phyloP scores from a whole-genome alignment of 2,888 invertebrate species.

The Drosophila austrosaltans region DNA sequence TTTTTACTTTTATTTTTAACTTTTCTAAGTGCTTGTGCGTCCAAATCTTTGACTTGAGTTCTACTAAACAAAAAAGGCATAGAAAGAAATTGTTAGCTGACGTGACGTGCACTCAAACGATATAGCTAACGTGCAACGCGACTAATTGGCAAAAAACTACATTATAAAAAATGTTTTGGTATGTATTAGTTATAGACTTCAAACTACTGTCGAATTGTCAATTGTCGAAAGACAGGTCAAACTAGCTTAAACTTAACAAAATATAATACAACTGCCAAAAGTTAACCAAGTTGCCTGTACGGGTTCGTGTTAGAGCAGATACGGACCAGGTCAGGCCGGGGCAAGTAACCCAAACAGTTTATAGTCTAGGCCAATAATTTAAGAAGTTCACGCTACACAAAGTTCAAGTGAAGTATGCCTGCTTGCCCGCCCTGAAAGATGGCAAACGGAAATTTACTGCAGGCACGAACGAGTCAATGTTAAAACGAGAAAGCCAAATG shows the following conservation, averaged over 20 bases:
- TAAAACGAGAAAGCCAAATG: slow-evolving; percentile 1
- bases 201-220: slow-evolving; percentile 60
- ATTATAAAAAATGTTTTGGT: neutral
- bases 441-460: slow-evolving; percentile 78
- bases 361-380: slow-evolving; percentile 70
- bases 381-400: slow-evolving; percentile 78
- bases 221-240: slow-evolving; percentile 60
- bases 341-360: slow-evolving; percentile 47
- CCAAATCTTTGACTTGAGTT: slow-evolving; percentile 1
- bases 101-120: slow-evolving; percentile 14
- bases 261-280: slow-evolving; percentile 61
- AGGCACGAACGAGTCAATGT: slow-evolving; percentile 60
- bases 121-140: slow-evolving; percentile 22
- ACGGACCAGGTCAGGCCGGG: neutral
- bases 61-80: neutral
- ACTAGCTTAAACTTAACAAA: slow-evolving; percentile 60
- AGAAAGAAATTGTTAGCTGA: slow-evolving; percentile 4
- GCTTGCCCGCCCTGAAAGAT: slow-evolving; percentile 60
- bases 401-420: slow-evolving; percentile 72
- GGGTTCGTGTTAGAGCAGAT: slow-evolving; percentile 8
- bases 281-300: slow-evolving; percentile 15
- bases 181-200: slow-evolving; percentile 23
- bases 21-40: neutral
- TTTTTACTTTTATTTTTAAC: neutral
- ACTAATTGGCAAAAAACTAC: slow-evolving; percentile 65